phyloP scores from a whole-genome alignment of 1,140 invertebrate genomes.

The Drosophila insularis region DNA sequence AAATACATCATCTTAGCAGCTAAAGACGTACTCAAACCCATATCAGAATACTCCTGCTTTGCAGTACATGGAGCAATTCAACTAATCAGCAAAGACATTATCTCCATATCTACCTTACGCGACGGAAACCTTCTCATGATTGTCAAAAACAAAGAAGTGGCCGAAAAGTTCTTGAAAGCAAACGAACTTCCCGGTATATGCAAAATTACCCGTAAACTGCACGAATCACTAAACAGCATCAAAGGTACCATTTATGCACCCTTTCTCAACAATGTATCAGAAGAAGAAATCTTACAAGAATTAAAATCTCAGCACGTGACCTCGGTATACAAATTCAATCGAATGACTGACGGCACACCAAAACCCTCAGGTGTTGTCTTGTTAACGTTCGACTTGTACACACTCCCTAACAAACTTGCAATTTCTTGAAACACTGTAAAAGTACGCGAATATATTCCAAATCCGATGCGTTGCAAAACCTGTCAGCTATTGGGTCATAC shows the following conservation, averaged over 20 bases:
- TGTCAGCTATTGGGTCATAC: neutral
- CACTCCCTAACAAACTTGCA: conserved; percentile 13
- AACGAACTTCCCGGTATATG: conserved; percentile 7
- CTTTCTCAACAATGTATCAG: conserved; percentile 14
- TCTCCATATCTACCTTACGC: too few species aligned
- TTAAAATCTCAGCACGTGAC: too few species aligned
- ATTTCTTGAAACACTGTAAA: neutral
- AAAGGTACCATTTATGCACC: conserved; percentile 9
- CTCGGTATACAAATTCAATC: too few species aligned
- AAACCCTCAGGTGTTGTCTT: conserved; percentile 14
- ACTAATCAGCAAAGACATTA: too few species aligned
- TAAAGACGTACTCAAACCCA: neutral
- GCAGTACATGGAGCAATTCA: neutral
- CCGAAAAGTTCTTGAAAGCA: conserved; percentile 19
- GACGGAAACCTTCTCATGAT: conserved; percentile 14
- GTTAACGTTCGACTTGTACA: conserved; percentile 19
- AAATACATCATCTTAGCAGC: conserved; percentile 1
- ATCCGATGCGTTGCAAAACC: neutral
- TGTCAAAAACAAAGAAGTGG: too few species aligned
- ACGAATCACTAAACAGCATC: conserved; percentile 12
- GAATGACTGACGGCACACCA: too few species aligned
- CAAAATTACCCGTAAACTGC: conserved; percentile 18
- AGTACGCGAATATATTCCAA: too few species aligned
- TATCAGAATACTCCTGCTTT: conserved; percentile 13
- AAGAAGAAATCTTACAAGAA: conserved; percentile 13